phyloP scores from a whole-genome alignment of 2,113 vertebrate species.

The Hipposideros armiger region DNA sequence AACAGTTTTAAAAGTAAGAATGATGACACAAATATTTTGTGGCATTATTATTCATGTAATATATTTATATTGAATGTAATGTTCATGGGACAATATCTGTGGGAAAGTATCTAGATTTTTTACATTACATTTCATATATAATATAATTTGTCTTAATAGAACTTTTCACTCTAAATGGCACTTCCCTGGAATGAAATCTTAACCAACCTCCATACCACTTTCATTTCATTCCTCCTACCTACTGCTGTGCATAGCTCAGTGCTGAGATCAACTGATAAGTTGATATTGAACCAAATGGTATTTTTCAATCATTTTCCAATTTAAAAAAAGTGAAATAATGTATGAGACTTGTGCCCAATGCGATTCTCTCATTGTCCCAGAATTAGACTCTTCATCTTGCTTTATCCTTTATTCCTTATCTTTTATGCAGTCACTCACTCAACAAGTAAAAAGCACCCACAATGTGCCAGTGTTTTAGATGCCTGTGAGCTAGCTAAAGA shows the following conservation, averaged over 20 bases:
- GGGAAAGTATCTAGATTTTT: background rate
- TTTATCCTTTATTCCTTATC: background rate
- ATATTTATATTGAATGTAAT: background rate
- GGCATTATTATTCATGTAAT: background rate
- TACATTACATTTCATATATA: background rate
- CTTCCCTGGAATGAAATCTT: background rate
- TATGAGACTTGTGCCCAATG: background rate
- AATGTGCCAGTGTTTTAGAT: background rate
- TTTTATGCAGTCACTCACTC: background rate
- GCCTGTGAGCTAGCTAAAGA: background rate
- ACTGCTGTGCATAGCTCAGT: background rate
- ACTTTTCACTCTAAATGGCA: background rate
- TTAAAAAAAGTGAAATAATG: background rate
- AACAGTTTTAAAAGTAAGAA: background rate
- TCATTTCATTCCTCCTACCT: background rate
- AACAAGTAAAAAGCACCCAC: background rate
- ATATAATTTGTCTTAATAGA: background rate
- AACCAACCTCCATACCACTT: background rate
- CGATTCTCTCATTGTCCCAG: background rate
- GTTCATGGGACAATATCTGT: background rate
- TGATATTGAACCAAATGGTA: background rate
- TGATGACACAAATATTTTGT: background rate
- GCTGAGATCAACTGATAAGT: background rate
- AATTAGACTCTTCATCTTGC: background rate
- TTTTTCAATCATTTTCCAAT: background rate